A percentile compares a stretch with the other conserved stretches of the same genome.
These are phyloP conservation scores for Sepiola atlantica DNA, from an alignment of 2,888 invertebrate species.

Conservation along the genomic window DNA sequence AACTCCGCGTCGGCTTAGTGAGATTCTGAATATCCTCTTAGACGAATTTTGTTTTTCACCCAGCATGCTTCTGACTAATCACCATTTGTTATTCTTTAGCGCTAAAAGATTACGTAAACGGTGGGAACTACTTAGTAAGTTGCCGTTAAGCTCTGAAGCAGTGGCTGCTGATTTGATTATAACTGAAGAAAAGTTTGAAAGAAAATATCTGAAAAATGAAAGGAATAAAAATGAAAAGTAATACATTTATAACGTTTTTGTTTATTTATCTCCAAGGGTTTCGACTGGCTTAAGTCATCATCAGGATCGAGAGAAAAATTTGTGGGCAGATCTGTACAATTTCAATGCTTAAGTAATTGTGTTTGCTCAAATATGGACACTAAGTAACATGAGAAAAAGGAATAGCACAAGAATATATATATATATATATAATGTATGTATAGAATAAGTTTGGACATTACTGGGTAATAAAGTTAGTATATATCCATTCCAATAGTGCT, in stretches of 20 bases:
- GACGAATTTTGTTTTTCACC: not conserved
- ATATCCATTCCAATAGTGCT: no score
- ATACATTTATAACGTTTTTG: not conserved
- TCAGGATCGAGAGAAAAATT: no score
- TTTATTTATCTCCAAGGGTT: no score
- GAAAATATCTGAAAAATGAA: not conserved
- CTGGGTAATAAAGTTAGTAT: no score
- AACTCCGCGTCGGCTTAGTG: not conserved
- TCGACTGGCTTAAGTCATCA: no score
- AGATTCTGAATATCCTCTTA: not conserved
- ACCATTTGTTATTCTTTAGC: constrained; percentile 32
- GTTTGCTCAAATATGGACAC: no score
- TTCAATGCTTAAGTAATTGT: no score
- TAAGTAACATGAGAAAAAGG: no score
- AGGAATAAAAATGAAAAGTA: not conserved
- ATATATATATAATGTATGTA: no score
- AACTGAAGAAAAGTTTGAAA: not conserved
- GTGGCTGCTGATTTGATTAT: not conserved
- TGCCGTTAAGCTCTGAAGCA: not conserved
- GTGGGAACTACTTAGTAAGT: not conserved
- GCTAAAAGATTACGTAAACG: not conserved
- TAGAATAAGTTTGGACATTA: no score
- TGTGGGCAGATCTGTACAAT: no score
- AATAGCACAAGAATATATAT: no score
- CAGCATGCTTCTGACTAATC: not conserved